A percentile compares a stretch with the other conserved stretches of the same genome.
Evolutionary conservation across 2,888 invertebrate species (phyloP).

Genomic region (Baccha elongata): DNA sequence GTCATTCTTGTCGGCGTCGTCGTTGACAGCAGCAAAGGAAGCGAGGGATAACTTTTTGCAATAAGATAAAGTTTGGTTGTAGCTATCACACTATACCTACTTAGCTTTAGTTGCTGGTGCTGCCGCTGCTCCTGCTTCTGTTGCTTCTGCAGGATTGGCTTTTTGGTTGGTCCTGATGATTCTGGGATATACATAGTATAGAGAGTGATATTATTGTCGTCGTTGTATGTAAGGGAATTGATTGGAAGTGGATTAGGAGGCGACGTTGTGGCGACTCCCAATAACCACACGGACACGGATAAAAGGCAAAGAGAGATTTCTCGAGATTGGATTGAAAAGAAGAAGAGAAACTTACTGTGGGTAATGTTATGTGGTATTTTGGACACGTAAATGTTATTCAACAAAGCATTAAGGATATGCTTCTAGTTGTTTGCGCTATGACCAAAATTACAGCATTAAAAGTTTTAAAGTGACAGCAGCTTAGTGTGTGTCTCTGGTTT

Average conservation of each 20-base stretch:
- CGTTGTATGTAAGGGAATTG: conserved; percentile 56
- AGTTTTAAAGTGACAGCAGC: conserved; percentile 61
- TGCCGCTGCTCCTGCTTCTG: conserved; percentile 47
- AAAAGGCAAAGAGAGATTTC: conserved; percentile 4
- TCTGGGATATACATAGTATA: too few relatives aligned
- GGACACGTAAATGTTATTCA: conserved; percentile 66
- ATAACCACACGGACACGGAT: conserved; percentile 40
- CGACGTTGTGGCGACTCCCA: conserved; percentile 66
- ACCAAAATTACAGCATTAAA: conserved; percentile 59
- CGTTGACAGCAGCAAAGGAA: conserved; percentile 20
- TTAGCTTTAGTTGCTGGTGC: conserved; percentile 59
- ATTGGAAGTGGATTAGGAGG: conserved; percentile 68
- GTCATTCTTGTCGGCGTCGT: conserved; percentile 24
- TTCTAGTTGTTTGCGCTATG: conserved; percentile 53
- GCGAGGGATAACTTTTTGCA: conserved; percentile 50
- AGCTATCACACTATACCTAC: conserved; percentile 49
- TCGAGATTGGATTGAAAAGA: conserved; percentile 49
- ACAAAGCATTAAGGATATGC: conserved; percentile 60
- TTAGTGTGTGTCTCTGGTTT: conserved; percentile 24
- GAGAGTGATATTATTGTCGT: conserved; percentile 47
- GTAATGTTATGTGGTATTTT: conserved; percentile 63
- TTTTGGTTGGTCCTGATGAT: conserved; percentile 29
- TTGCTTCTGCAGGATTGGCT: conserved; percentile 49
- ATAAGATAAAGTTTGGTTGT: conserved; percentile 63
- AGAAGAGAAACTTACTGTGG: conserved; percentile 39